Evolutionary conservation across 2,113 vertebrate genomes (phyloP).

Genomic region (Varanus komodoensis): DNA sequence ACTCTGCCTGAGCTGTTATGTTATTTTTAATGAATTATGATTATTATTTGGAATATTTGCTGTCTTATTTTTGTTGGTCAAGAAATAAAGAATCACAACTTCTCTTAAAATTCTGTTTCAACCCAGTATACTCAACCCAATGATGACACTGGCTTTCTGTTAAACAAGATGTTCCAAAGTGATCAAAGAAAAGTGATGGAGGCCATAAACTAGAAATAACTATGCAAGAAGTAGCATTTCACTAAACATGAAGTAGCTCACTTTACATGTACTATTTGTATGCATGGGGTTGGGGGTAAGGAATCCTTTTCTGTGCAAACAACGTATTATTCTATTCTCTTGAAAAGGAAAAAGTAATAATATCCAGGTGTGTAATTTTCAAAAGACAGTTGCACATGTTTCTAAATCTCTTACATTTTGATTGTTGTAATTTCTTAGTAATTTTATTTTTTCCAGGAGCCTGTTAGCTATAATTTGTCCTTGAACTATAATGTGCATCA

Average conservation of each 20-base stretch:
- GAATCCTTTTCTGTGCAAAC: background rate
- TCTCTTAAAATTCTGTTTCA: slow-evolving; percentile 47
- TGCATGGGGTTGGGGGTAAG: fast-evolving
- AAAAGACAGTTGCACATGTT: background rate
- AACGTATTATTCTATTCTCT: background rate
- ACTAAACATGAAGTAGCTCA: slow-evolving; percentile 25
- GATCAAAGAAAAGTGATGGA: slow-evolving; percentile 29
- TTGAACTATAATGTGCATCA: background rate
- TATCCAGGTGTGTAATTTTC: background rate
- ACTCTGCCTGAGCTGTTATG: too few species aligned
- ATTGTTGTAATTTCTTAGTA: background rate
- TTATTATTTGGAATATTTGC: slow-evolving; percentile 56
- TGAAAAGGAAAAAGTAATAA: background rate
- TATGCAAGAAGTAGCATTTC: background rate
- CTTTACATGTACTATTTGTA: slow-evolving; percentile 4
- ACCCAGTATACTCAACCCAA: slow-evolving; percentile 38
- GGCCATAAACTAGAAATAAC: background rate
- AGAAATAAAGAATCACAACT: slow-evolving; percentile 54
- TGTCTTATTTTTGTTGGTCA: slow-evolving; percentile 37
- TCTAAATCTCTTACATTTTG: background rate
- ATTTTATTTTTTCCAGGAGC: too few species aligned
- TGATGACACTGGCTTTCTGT: background rate
- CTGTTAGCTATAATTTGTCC: background rate
- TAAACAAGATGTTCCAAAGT: background rate
- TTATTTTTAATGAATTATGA: slow-evolving; percentile 10